These are phyloP conservation scores for Dichetophora obliterata DNA, from an alignment of 2,888 invertebrate genomes.

Conservation along the genomic window DNA sequence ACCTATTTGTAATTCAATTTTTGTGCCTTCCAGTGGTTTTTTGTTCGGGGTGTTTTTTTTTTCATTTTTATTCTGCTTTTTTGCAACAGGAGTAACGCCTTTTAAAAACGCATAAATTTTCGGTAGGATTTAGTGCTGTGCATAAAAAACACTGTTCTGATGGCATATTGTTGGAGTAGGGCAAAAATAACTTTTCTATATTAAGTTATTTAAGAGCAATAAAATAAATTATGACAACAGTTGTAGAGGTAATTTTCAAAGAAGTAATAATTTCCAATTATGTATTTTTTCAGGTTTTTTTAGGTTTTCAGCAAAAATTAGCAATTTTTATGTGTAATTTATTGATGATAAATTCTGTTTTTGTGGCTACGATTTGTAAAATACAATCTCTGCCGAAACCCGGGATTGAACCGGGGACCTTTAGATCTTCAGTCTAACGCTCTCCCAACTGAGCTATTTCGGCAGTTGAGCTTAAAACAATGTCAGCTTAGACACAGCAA, in stretches of 20 bases:
- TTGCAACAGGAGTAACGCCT: constrained; percentile 33
- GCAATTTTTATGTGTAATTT: no score
- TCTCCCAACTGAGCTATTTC: constrained; percentile 70
- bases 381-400: constrained; percentile 56
- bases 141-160: no score
- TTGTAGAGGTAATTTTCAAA: no score
- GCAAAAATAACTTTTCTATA: background rate
- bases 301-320: no score
- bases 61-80: background rate
- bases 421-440: constrained; percentile 68
- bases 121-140: background rate
- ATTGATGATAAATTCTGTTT: no score
- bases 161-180: background rate
- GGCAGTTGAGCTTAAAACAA: constrained; percentile 40
- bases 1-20: constrained; percentile 43
- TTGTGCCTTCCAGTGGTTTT: constrained; percentile 15
- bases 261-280: no score
- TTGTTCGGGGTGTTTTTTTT: background rate
- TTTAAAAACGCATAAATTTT: constrained; percentile 31
- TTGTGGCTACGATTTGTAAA: background rate
- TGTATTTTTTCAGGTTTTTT: no score
- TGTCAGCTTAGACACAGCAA: no score
- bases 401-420: constrained; percentile 66
- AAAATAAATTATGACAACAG: background rate
- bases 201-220: no score